These are phyloP conservation scores for Gonatopus flavifemur DNA, from an alignment of 1,140 invertebrate species.

Conservation along the genomic window DNA sequence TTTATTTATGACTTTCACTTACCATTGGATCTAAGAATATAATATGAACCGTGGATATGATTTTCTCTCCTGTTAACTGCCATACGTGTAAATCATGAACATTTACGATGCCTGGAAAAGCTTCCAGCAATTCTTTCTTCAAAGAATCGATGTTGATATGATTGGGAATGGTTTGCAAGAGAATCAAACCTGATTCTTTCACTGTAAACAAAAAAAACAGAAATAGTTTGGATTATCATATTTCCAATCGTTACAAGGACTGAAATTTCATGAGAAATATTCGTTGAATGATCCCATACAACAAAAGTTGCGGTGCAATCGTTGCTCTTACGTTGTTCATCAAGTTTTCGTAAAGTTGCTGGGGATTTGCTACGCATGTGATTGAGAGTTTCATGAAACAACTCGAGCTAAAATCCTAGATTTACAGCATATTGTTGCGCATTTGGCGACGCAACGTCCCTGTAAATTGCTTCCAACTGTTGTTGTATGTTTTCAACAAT, in stretches of 20 bases:
- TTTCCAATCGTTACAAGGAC: neutral
- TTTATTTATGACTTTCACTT: slow-evolving; percentile 34
- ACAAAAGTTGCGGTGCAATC: no score
- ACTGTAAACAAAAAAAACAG: slow-evolving; percentile 58
- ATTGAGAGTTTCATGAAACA: no score
- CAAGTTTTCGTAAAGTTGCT: no score
- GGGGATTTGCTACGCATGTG: no score
- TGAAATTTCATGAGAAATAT: no score
- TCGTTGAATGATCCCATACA: no score
- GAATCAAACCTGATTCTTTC: slow-evolving; percentile 75
- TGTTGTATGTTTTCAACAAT: no score
- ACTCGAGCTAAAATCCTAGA: no score
- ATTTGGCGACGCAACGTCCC: no score
- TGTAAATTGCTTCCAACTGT: no score
- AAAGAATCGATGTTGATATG: slow-evolving; percentile 73
- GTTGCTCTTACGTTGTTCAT: no score
- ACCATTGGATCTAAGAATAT: slow-evolving; percentile 69
- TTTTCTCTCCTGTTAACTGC: slow-evolving; percentile 71
- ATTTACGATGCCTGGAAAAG: slow-evolving; percentile 78
- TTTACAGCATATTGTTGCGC: no score
- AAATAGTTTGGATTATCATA: neutral
- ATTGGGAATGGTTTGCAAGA: slow-evolving; percentile 80
- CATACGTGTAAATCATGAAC: slow-evolving; percentile 83
- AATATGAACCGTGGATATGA: slow-evolving; percentile 74
- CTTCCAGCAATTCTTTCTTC: slow-evolving; percentile 64